Conservation (phyloP, 2,113 vertebrate species). For the Turdus rufiventris region DNA sequence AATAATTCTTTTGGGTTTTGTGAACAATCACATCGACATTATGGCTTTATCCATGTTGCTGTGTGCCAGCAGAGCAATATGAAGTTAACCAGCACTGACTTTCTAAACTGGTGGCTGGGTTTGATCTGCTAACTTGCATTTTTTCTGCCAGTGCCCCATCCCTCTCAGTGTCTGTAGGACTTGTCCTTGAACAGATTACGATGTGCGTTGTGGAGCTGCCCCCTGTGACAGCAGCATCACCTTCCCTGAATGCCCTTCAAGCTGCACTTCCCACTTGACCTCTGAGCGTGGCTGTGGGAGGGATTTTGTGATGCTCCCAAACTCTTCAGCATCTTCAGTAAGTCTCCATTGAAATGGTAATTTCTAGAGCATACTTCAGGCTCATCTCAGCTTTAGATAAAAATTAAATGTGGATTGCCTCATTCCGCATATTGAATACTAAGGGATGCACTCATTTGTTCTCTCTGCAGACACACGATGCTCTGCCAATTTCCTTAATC, state of each 20-base stretch:
- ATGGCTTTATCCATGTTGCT: neutral
- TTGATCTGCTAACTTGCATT: neutral
- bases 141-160: neutral
- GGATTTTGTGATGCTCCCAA: neutral
- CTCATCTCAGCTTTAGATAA: conserved; percentile 60
- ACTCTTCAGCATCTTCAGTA: conserved; percentile 31
- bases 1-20: neutral
- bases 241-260: neutral
- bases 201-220: neutral
- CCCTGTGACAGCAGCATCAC: neutral
- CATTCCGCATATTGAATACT: conserved; percentile 50
- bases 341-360: conserved; percentile 62
- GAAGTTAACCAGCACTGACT: neutral
- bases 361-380: conserved; percentile 47
- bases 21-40: neutral
- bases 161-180: neutral
- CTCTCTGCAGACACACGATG: conserved; percentile 44
- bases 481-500: conserved; percentile 66
- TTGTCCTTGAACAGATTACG: neutral
- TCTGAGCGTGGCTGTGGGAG: neutral
- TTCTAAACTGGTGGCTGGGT: neutral
- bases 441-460: conserved; percentile 48
- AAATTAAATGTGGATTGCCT: conserved; percentile 61
- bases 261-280: neutral
- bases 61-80: neutral